phyloP scores from a whole-genome alignment of 92 coral and sea anemone species.

The Parazoanthus swiftii region DNA sequence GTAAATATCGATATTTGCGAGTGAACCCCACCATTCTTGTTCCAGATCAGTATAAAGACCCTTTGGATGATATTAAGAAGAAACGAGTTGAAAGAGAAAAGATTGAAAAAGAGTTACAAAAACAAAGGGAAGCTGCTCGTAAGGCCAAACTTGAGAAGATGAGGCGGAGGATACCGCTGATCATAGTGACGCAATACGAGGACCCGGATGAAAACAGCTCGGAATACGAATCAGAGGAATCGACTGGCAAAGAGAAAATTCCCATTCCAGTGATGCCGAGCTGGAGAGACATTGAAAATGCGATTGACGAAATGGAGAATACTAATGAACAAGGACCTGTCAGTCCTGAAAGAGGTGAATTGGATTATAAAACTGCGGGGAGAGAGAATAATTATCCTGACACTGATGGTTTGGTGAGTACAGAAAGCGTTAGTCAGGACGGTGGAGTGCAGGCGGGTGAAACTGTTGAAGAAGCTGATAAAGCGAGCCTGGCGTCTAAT shows the following conservation, averaged over 20 bases:
- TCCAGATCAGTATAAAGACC: slow-evolving; percentile 70
- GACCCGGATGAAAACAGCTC: slow-evolving; percentile 32
- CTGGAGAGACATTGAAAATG: slow-evolving; percentile 36
- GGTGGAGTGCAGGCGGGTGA: not conserved
- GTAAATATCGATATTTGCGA: too few species aligned
- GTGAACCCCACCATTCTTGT: not conserved
- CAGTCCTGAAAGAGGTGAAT: not conserved
- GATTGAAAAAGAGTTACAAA: slow-evolving; percentile 51
- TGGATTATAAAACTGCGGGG: not conserved
- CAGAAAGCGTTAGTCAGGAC: not conserved
- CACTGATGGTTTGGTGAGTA: not conserved
- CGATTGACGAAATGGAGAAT: slow-evolving; percentile 14
- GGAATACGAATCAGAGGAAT: slow-evolving; percentile 20
- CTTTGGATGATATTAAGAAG: slow-evolving; percentile 58
- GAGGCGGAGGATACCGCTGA: slow-evolving; percentile 63
- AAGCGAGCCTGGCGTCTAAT: not conserved
- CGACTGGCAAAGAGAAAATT: slow-evolving; percentile 35
- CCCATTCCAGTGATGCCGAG: slow-evolving; percentile 37
- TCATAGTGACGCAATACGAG: slow-evolving; percentile 67
- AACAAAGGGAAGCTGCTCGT: slow-evolving; percentile 55
- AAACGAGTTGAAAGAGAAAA: slow-evolving; percentile 67
- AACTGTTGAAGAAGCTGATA: not conserved
- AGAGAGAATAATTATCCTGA: not conserved
- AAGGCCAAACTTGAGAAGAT: slow-evolving; percentile 53
- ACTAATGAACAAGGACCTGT: not conserved